Base-by-base conservation (phyloP, 2,113 vertebrate genomes). In the Sander vitreus region DNA sequence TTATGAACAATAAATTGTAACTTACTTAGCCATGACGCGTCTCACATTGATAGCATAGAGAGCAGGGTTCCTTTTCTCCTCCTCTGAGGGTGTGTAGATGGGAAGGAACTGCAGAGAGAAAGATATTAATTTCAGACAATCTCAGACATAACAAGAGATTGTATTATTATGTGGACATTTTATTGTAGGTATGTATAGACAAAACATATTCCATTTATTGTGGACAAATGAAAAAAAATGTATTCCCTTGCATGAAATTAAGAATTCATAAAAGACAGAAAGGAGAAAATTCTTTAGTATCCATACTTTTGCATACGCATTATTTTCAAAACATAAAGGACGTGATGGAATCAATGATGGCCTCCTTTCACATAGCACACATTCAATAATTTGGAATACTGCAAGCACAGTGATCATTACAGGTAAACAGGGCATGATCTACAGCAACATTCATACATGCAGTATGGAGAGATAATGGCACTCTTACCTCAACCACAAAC, bases 41-140 rank as follows among this genome's bases (percentile, higher is more conserved):
- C 98, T 96, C 93, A 99, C 98, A 9, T 99, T 99, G 88, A 93
- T 96, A 71, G 98, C 98, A 45, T 97, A 99, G 48, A 99, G 94
- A 11, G 96, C 93, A 0, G 98, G 98, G 87, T 97, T 96, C 81
- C 88, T 95, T 92, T 95, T 96, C 94, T 99, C 98, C 84, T 98
- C 98, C 86, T 97, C 97, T 39, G 97, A 98, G 4, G 98, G 98
- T 5, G 89, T 94, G 93, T 99, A 99, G 74, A 99, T 96, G 0
- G 98, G 98, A 10, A 99, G 96, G 81, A 97, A 99, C 98, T 99
- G 93, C 33, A 69, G 33, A 79, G 18, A 68, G 7, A 2, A 0
- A n/a, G 53, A 11, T 2, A 18, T 9, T n/a, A 36, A n/a, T 57
- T 15, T 43, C 39, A 62, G 7, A n/a, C 10, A 62, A 39, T 60